phyloP scores from a whole-genome alignment of 2,888 invertebrate genomes.

The Apodemia mormo region DNA sequence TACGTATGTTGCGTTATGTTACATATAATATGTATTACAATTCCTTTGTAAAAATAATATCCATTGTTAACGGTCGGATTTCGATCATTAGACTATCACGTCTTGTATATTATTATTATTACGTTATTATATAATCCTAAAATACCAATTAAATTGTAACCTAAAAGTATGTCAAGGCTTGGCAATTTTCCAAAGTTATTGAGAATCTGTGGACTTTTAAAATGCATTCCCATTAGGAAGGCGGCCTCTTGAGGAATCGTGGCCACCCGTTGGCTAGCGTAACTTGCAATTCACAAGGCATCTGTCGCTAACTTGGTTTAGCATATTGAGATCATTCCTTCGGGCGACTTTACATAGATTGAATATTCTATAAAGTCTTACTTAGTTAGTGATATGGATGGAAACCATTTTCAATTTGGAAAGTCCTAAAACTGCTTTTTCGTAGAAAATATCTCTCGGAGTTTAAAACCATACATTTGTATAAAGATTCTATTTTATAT shows the following conservation, averaged over 20 bases:
- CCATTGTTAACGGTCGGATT: too few species aligned
- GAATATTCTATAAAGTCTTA: background rate
- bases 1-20: too few species aligned
- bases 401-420: too few species aligned
- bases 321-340: constrained; percentile 13
- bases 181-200: constrained; percentile 51
- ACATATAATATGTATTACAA: too few species aligned
- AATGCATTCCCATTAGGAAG: constrained; percentile 59
- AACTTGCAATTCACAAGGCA: constrained; percentile 15
- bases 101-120: too few species aligned
- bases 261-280: background rate
- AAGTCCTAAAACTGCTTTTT: too few species aligned
- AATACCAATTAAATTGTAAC: constrained; percentile 34
- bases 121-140: too few species aligned
- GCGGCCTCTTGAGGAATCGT: constrained; percentile 47
- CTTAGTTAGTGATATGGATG: background rate
- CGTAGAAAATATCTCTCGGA: too few species aligned
- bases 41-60: too few species aligned
- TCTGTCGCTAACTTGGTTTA: constrained; percentile 1
- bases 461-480: too few species aligned
- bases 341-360: constrained; percentile 6
- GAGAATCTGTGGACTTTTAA: constrained; percentile 19
- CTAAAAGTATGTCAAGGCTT: constrained; percentile 47
- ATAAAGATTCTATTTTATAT: too few species aligned
- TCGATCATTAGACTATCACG: too few species aligned